These are phyloP conservation scores for Trididemnum miniatum DNA, from an alignment of 23 tunicate genomes.

Conservation along the genomic window DNA sequence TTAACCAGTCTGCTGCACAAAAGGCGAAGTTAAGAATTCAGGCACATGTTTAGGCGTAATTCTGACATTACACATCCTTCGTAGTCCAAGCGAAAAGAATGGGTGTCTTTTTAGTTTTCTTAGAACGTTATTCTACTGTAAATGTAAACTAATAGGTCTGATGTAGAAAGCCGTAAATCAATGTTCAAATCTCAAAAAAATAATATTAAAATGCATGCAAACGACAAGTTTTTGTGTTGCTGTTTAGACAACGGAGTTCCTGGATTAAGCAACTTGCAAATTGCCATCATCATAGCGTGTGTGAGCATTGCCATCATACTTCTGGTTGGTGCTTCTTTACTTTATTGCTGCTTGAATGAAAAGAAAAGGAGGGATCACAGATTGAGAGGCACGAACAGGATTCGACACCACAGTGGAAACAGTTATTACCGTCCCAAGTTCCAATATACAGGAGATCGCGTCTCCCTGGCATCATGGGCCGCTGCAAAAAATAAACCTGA, in stretches of 20 bases:
- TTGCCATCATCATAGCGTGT: slow-evolving; percentile 62
- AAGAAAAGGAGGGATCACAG: slow-evolving; percentile 20
- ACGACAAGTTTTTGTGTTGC: neutral
- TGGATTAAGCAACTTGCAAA: slow-evolving; percentile 53
- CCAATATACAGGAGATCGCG: neutral
- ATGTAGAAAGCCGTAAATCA: no score
- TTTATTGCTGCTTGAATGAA: slow-evolving; percentile 50
- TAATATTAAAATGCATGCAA: no score
- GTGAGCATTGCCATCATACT: slow-evolving; percentile 57
- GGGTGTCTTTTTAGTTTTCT: no score
- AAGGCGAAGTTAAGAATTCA: no score
- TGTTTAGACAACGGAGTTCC: slow-evolving; percentile 51
- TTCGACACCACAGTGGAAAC: neutral
- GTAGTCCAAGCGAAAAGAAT: no score
- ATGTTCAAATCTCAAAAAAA: no score
- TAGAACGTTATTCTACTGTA: no score
- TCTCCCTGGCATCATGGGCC: neutral
- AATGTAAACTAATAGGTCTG: no score
- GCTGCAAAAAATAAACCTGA: neutral
- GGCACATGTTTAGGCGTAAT: no score
- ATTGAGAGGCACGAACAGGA: neutral
- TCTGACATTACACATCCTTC: neutral
- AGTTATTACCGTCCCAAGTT: slow-evolving; percentile 5
- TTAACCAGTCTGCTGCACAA: no score
- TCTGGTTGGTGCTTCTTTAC: slow-evolving; percentile 41